Evolutionary conservation across 2,888 invertebrate species (phyloP).

Genomic region (Drosophila mayaguana): DNA sequence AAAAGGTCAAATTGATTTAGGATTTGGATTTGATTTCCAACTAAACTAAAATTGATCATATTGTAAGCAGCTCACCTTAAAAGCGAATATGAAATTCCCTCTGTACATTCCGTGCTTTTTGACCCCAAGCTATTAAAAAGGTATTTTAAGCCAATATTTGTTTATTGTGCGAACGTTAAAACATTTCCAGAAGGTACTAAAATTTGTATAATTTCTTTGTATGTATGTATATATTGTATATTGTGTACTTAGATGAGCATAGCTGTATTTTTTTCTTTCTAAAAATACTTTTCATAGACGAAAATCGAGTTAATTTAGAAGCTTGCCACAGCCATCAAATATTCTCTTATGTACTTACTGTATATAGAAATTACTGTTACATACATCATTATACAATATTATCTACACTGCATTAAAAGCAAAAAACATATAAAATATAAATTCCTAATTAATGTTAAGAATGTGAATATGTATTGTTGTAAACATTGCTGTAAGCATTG

Average conservation of each 20-base stretch:
- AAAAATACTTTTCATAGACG: background rate
- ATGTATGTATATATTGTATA: background rate
- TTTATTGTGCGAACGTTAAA: conserved; percentile 3
- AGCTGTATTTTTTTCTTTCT: background rate
- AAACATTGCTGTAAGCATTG: background rate
- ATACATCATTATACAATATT: background rate
- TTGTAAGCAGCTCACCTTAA: too few species aligned
- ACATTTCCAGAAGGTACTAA: background rate
- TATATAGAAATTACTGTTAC: background rate
- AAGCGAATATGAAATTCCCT: background rate
- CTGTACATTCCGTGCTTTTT: background rate
- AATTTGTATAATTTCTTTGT: background rate
- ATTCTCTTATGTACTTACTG: background rate
- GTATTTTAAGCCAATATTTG: background rate
- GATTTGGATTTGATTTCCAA: too few species aligned
- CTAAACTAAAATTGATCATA: too few species aligned
- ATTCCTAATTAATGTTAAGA: background rate
- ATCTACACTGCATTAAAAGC: background rate
- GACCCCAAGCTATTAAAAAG: background rate
- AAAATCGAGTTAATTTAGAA: background rate
- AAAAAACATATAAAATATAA: background rate
- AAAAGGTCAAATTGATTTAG: too few species aligned
- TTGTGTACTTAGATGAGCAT: background rate
- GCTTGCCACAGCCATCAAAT: background rate
- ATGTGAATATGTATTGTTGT: background rate